phyloP scores from a whole-genome alignment of 2,113 vertebrate species.

The Nannobrachium achirus region DNA sequence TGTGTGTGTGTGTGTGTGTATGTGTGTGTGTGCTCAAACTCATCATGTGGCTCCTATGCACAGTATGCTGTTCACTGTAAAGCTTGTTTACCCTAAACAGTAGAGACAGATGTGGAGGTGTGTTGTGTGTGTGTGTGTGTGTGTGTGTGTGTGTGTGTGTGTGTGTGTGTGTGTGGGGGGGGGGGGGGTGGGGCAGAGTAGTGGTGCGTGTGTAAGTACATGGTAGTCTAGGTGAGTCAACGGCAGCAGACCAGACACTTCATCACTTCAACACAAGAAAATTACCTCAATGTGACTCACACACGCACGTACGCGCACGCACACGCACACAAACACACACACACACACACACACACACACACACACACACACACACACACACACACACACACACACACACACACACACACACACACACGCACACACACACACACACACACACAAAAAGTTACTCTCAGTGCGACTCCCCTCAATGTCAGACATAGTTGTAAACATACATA shows the following conservation, averaged over 20 bases:
- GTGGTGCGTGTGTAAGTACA: neutral
- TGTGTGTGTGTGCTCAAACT: constrained; percentile 22
- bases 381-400: too few species aligned
- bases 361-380: too few species aligned
- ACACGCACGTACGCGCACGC: too few species aligned
- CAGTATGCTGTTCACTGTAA: too few species aligned
- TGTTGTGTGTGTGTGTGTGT: constrained; percentile 5
- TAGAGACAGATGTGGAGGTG: too few species aligned
- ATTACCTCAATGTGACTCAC: constrained; percentile 12
- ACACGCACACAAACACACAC: too few species aligned
- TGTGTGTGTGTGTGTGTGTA: constrained; percentile 6
- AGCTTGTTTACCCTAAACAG: too few species aligned
- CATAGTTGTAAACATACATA: too few species aligned
- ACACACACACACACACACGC: too few species aligned
- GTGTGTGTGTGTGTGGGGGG: constrained; percentile 1
- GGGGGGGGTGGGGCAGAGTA: neutral
- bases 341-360: too few species aligned
- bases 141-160: neutral
- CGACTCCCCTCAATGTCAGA: too few species aligned
- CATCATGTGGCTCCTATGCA: constrained; percentile 11
- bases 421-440: too few species aligned
- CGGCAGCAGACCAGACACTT: constrained; percentile 36
- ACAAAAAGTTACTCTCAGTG: neutral
- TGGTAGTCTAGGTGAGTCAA: constrained; percentile 47
- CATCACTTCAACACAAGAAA: constrained; percentile 29